Evolutionary conservation across 2,888 invertebrate genomes (phyloP), one percentile per base, ranked within the genome.

Genomic region (Petrolisthes manimaculis): DNA sequence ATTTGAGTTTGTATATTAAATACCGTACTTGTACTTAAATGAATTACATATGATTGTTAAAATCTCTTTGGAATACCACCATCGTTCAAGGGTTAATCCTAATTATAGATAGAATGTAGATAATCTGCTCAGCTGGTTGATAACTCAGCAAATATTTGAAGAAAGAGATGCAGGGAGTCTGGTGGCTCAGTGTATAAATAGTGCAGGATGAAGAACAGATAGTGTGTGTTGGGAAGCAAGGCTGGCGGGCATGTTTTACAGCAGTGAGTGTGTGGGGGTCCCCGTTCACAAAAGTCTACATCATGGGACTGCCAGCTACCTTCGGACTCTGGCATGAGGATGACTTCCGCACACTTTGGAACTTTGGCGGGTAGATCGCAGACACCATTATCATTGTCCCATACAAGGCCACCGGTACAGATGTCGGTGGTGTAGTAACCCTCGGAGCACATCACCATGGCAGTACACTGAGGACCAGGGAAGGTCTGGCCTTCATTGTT

Each of bases 331-430:
- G 86, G 71, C 21, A 86, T 82, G 78, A 85, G 78, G 71, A 86
- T 78, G 67, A 85, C 85, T 24, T 37, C 51, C 14, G 85, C 53
- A 53, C 89, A 89, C 51, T 61, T 69, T 56, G 85, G 89, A n/a
- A 89, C 89, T 5, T 77, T 51, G n/a, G 81, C 75, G n/a, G 83
- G 82, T 18, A 75, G 71, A 55, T 86, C 82, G 56, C 89, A 89
- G 18, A 53, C 24, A 21, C 55, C 56, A 21, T 51, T 21, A n/a
- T 56, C 56, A 67, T 82, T n/a, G 75, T 89, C 75, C 89, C 89
- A 89, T 71, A 89, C 89, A 55, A 89, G 86, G 24, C 89, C 89
- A 37, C 85, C 89, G 6, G 89, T 83, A 61, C 89, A 89, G 18
- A 81, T 77, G 18, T 74, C 78, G 24, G 83, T 82, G 12, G 55